These are phyloP conservation scores for Aegithalos caudatus DNA, from an alignment of 2,113 vertebrate genomes.

Conservation along the genomic window DNA sequence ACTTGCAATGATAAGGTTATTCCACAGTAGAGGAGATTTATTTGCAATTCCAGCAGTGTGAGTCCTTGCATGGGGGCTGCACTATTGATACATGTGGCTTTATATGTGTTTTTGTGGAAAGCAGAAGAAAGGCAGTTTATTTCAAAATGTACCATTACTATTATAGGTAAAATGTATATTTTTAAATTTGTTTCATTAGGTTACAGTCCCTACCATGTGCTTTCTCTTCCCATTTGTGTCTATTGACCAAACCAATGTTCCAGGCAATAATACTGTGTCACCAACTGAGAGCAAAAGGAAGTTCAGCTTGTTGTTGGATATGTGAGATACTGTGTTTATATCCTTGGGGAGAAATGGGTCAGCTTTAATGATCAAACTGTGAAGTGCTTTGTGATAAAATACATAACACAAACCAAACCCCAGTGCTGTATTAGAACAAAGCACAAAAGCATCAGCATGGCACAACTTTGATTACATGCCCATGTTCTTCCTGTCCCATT, in stretches of 20 bases:
- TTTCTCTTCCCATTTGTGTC: not conserved
- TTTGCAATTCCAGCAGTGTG: not conserved
- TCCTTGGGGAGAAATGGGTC: not conserved
- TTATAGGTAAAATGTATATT: not conserved
- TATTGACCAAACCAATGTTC: not conserved
- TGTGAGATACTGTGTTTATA: not conserved
- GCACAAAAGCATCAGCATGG: not conserved
- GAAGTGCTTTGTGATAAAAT: not conserved
- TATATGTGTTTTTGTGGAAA: not conserved
- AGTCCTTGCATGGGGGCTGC: not conserved
- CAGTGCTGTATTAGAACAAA: not conserved
- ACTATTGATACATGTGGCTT: fast-evolving
- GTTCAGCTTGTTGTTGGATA: not conserved
- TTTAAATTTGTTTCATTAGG: not conserved
- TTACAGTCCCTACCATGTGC: not conserved
- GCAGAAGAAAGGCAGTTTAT: not conserved
- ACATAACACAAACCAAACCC: not conserved
- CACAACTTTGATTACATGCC: not conserved
- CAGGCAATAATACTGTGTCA: not conserved
- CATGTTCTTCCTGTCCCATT: not conserved
- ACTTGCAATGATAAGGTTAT: not conserved
- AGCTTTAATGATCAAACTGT: not conserved
- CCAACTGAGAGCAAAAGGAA: not conserved
- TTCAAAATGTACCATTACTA: not conserved
- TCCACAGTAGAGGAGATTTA: not conserved